Percentiles rank a stretch among this genome's conserved stretches.
Evolutionary conservation across 2,797 vertebrate genomes (phyloP).

Genomic region (Scolopax bukidnonensis): DNA sequence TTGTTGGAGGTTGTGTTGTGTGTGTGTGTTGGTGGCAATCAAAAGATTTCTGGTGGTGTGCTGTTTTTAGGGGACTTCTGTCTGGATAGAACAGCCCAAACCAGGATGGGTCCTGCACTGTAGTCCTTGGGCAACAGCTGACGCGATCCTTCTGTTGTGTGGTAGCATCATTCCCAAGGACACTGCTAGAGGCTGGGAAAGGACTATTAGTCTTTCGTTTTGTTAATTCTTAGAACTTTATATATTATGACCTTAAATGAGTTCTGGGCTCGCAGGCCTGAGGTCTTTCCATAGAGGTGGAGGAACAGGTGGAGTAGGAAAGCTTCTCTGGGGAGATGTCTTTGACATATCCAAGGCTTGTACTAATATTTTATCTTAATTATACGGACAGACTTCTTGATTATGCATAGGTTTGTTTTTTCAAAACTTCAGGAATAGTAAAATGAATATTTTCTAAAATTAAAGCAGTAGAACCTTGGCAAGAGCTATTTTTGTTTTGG

Average conservation of each 20-base stretch:
- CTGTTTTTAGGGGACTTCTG: fast-evolving
- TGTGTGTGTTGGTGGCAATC: not conserved
- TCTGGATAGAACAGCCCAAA: not conserved
- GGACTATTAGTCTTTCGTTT: not conserved
- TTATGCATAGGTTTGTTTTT: not conserved
- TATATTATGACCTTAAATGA: not conserved
- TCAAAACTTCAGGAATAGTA: not conserved
- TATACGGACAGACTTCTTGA: not conserved
- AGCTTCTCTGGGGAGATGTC: not conserved
- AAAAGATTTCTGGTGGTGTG: not conserved
- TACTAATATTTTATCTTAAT: not conserved
- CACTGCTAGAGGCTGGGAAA: not conserved
- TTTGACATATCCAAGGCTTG: not conserved
- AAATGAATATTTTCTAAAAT: not conserved
- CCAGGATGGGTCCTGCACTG: too few relatives aligned
- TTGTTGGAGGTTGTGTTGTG: too few relatives aligned
- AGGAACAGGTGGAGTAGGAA: not conserved
- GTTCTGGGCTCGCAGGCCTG: not conserved
- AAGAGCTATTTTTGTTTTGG: not conserved
- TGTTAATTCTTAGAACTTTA: not conserved
- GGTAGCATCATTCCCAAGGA: not conserved
- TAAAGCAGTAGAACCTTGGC: not conserved
- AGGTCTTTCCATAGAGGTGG: not conserved
- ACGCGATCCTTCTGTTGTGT: not conserved
- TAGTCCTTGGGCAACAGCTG: not conserved